These are phyloP conservation scores for Tolypeutes matacus DNA, from an alignment of 2,797 vertebrate genomes.

Conservation along the genomic window DNA sequence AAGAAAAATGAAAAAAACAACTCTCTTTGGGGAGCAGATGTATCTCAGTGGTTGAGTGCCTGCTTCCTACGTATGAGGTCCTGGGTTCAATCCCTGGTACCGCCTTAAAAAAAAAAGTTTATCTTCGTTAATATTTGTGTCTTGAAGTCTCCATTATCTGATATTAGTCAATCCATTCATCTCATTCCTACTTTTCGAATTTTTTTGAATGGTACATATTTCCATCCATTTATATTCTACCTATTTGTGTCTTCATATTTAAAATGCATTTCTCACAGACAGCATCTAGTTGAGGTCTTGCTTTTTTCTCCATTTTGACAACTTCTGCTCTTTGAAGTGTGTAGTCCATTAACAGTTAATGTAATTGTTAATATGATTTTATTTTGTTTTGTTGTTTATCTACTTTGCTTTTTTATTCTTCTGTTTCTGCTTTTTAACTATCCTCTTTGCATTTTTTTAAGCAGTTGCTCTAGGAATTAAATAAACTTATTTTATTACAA, in stretches of 20 bases:
- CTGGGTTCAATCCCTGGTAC: too few relatives aligned
- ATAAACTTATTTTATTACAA: conserved; percentile 15
- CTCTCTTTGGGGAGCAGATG: too few relatives aligned
- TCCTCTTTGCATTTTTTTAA: neutral
- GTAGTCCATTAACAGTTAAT: neutral
- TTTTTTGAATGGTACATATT: neutral
- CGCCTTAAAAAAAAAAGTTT: too few relatives aligned
- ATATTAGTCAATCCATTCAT: neutral
- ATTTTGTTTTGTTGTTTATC: neutral
- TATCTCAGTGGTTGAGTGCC: too few relatives aligned
- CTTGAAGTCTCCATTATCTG: neutral
- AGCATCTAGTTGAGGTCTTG: neutral
- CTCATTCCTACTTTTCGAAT: neutral
- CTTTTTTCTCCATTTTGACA: neutral
- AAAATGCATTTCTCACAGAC: neutral
- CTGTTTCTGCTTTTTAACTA: neutral
- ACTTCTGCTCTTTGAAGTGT: neutral
- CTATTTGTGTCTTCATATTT: neutral
- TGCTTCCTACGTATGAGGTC: too few relatives aligned
- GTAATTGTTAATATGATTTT: neutral
- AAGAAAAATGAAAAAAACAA: too few relatives aligned
- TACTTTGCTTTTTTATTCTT: neutral
- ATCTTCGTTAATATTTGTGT: neutral
- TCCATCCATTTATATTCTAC: neutral
- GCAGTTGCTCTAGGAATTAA: neutral